These are phyloP conservation scores for Lucilia cuprina DNA, from an alignment of 1,140 invertebrate species.

Conservation along the genomic window DNA sequence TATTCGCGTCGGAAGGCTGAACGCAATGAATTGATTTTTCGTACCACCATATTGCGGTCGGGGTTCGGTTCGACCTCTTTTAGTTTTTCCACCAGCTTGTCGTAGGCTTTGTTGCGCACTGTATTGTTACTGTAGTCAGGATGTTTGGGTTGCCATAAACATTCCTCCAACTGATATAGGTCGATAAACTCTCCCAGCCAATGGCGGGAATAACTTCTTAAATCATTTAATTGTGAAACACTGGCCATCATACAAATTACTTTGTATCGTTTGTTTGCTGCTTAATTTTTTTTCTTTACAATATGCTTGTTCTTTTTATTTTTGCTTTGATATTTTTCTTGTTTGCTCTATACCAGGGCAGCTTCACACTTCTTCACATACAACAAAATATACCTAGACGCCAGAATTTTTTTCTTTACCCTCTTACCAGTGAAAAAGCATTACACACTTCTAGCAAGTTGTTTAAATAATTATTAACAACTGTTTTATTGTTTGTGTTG, in stretches of 20 bases:
- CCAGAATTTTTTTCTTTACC: neutral
- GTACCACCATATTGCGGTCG: constrained; percentile 58
- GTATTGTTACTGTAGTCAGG: constrained; percentile 60
- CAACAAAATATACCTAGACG: neutral
- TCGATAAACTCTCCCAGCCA: constrained; percentile 62
- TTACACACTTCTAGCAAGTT: neutral
- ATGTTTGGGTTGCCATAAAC: constrained; percentile 61
- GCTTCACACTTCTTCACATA: constrained; percentile 2
- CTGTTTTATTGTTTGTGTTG: neutral
- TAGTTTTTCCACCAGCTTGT: constrained; percentile 56
- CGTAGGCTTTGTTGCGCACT: constrained; percentile 54
- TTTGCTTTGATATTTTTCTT: neutral
- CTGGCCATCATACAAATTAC: constrained; percentile 39
- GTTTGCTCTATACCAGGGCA: neutral
- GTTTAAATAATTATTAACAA: neutral
- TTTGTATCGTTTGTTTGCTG: neutral
- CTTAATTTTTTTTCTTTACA: constrained; percentile 13
- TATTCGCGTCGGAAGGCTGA: constrained; percentile 58
- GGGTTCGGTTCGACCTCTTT: constrained; percentile 61
- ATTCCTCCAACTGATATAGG: constrained; percentile 59
- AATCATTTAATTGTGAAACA: constrained; percentile 47
- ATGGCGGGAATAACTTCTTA: constrained; percentile 57
- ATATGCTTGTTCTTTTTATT: neutral
- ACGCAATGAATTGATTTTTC: constrained; percentile 57
- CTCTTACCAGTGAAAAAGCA: neutral